phyloP scores from a whole-genome alignment of 1,140 invertebrate species.

The Hydropsyche tenuis region DNA sequence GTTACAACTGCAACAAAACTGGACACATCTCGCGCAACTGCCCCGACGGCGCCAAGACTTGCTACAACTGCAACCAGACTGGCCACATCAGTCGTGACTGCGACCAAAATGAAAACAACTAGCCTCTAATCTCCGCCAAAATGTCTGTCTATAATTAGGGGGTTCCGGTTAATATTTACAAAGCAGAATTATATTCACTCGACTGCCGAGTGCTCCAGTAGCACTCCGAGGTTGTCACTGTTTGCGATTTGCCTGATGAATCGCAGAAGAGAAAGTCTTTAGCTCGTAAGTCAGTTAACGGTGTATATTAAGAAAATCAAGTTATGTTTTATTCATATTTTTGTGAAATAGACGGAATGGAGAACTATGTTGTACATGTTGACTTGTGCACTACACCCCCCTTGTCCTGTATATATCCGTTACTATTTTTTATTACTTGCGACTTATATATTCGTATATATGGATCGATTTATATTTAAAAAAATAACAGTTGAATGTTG shows the following conservation, averaged over 20 bases:
- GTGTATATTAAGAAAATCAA: conserved; percentile 51
- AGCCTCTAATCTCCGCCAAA: conserved; percentile 52
- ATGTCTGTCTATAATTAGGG: conserved; percentile 40
- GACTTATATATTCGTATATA: conserved; percentile 33
- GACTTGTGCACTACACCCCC: conserved; percentile 49
- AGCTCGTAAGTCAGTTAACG: conserved; percentile 49
- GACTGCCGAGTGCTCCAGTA: conserved; percentile 50
- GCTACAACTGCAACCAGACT: conserved; percentile 87
- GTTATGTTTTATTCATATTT: conserved; percentile 58
- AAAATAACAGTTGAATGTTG: conserved; percentile 43
- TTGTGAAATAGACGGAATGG: conserved; percentile 57
- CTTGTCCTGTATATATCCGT: conserved; percentile 50
- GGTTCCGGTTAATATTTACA: conserved; percentile 51
- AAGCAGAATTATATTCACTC: conserved; percentile 52
- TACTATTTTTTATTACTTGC: conserved; percentile 25
- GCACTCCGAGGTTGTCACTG: conserved; percentile 12
- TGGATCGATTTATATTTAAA: conserved; percentile 17
- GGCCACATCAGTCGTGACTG: conserved; percentile 92
- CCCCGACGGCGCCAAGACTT: conserved; percentile 82
- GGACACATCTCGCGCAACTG: conserved; percentile 91
- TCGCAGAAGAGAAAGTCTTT: conserved; percentile 42
- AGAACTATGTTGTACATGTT: conserved; percentile 56
- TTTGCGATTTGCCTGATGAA: conserved; percentile 32
- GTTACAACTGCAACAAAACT: conserved; percentile 88
- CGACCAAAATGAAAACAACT: conserved; percentile 76